Conservation (phyloP, 2,113 vertebrate genomes). For the Calyptommatus sinebrachiatus region DNA sequence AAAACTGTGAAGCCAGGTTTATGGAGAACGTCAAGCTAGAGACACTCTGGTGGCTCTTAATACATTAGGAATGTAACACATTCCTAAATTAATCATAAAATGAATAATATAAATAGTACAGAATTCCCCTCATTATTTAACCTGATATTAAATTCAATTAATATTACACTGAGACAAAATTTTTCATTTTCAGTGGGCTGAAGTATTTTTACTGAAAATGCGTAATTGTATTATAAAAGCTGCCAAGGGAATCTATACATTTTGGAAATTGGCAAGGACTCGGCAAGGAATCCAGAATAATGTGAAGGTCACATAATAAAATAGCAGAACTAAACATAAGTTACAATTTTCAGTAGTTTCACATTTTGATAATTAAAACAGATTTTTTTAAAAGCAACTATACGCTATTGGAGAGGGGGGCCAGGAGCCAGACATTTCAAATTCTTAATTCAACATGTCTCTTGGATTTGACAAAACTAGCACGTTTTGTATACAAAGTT, state of each 20-base stretch:
- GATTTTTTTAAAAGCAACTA: not conserved
- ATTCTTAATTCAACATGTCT: rapidly evolving
- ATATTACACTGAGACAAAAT: not conserved
- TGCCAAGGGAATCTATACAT: not conserved
- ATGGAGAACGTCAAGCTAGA: not conserved
- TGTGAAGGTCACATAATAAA: conserved; percentile 30
- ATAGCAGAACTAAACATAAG: conserved; percentile 2
- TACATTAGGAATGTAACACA: not conserved
- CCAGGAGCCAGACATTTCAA: not conserved
- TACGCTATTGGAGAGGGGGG: not conserved
- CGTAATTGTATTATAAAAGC: not conserved
- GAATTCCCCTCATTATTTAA: not conserved
- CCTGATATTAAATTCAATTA: conserved; percentile 6
- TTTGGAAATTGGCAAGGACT: conserved; percentile 28
- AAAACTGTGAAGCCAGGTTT: not conserved
- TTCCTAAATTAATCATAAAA: not conserved
- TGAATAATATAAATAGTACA: not conserved
- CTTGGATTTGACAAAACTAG: not conserved
- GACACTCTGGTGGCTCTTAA: not conserved
- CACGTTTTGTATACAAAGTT: not conserved
- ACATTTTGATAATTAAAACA: conserved; percentile 36
- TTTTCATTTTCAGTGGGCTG: rapidly evolving
- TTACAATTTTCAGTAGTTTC: conserved; percentile 42
- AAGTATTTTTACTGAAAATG: not conserved
- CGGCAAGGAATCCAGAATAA: conserved; percentile 31